Percentiles rank a stretch among this genome's conserved stretches.
Evolutionary conservation across 37 sponge, comb jelly and placozoan genomes (phyloP).

Genomic region (Spongilla lacustris): DNA sequence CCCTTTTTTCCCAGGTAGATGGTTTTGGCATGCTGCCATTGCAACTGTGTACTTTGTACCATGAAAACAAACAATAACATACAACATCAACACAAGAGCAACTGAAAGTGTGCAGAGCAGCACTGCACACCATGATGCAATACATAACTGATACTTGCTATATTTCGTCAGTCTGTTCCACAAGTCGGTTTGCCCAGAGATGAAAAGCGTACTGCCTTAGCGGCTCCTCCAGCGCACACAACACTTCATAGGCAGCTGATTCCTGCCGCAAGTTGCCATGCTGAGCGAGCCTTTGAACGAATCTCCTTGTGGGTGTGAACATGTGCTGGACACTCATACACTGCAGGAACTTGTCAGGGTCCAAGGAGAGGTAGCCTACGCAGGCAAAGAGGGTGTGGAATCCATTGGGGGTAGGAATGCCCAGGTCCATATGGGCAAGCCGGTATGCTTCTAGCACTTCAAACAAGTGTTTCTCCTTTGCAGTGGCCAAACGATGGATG

Average conservation of each 20-base stretch:
- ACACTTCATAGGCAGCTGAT: neutral
- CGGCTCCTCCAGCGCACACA: neutral
- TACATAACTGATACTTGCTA: too few species aligned
- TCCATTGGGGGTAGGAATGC: constrained; percentile 45
- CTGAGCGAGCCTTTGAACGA: constrained; percentile 23
- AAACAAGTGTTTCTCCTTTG: constrained; percentile 39
- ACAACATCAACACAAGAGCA: too few species aligned
- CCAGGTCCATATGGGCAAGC: constrained; percentile 46
- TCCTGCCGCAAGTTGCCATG: neutral
- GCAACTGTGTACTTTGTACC: too few species aligned
- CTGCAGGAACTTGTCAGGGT: constrained; percentile 41
- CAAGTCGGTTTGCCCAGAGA: neutral
- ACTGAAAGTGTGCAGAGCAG: too few species aligned
- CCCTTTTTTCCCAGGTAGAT: too few species aligned
- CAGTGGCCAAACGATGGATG: constrained; percentile 37
- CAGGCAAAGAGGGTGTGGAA: constrained; percentile 58
- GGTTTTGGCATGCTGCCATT: too few species aligned
- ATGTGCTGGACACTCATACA: constrained; percentile 42
- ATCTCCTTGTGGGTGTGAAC: constrained; percentile 48
- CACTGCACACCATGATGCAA: too few species aligned
- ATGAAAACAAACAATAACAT: too few species aligned
- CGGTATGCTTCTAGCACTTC: constrained; percentile 62
- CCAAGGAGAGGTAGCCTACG: constrained; percentile 49
- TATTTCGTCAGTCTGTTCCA: neutral
- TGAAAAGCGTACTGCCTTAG: neutral